Evolutionary conservation across 2,797 vertebrate species (phyloP).

Genomic region (Tragelaphus eurycerus): DNA sequence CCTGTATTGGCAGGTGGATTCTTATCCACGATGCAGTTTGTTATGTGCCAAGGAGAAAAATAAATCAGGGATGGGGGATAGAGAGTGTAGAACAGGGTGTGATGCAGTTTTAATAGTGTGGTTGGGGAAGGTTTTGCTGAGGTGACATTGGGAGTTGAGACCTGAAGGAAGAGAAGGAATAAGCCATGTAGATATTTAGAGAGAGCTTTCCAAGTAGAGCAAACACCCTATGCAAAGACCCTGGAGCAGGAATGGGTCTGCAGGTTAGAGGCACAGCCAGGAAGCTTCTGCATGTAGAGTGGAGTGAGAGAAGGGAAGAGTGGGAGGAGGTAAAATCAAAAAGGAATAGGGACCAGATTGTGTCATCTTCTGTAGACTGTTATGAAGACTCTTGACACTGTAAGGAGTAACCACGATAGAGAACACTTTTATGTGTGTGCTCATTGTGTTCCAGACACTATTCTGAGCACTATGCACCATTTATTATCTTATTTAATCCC

Average conservation of each 20-base stretch:
- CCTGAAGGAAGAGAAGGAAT: not conserved
- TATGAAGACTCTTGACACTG: not conserved
- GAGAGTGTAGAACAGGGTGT: not conserved
- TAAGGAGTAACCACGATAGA: not conserved
- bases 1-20: not conserved
- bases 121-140: constrained; percentile 29
- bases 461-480: not conserved
- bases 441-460: not conserved
- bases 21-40: not conserved
- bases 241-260: not conserved
- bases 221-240: not conserved
- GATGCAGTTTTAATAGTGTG: not conserved
- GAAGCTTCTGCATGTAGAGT: not conserved
- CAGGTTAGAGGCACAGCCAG: not conserved
- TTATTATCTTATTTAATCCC: constrained; percentile 35
- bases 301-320: not conserved
- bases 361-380: not conserved
- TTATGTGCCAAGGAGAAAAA: constrained; percentile 26
- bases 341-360: not conserved
- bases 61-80: not conserved
- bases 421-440: not conserved
- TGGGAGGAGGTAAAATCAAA: not conserved
- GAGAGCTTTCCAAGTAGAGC: not conserved
- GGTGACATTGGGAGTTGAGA: not conserved
- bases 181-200: not conserved